Conservation (phyloP, 2,888 invertebrate species). For the Buathra laborator region DNA sequence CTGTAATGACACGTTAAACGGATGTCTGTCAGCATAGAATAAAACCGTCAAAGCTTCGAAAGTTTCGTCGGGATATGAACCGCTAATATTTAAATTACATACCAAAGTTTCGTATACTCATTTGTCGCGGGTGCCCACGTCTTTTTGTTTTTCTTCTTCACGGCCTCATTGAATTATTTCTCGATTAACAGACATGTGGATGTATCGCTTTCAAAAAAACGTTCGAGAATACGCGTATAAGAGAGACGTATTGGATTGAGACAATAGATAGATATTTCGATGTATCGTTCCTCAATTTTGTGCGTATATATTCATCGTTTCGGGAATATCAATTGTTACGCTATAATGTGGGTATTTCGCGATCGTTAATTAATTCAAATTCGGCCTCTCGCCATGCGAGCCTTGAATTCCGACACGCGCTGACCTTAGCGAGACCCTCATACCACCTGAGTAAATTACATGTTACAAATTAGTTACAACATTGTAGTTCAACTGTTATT, state of each 20-base stretch:
- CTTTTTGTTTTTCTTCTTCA: not conserved
- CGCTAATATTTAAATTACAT: constrained; percentile 44
- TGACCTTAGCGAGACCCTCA: constrained; percentile 5
- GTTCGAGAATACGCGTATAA: not conserved
- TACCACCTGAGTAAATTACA: not conserved
- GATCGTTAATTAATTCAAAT: constrained; percentile 12
- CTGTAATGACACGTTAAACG: constrained; percentile 42
- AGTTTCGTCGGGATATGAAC: constrained; percentile 41
- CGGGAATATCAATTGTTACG: constrained; percentile 1
- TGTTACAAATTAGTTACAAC: constrained; percentile 7
- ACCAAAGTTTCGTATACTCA: not conserved
- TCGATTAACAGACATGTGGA: constrained; percentile 11
- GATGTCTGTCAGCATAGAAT: constrained; percentile 37
- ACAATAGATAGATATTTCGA: not conserved
- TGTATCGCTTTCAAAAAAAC: constrained; percentile 17
- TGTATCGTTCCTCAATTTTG: not conserved
- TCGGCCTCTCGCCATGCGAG: not conserved
- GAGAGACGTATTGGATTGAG: not conserved
- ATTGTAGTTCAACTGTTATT: not conserved
- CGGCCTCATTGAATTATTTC: constrained; percentile 10
- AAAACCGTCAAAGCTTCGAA: constrained; percentile 36
- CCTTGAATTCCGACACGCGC: constrained; percentile 1
- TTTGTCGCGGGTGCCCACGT: constrained; percentile 57
- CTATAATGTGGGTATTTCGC: not conserved
- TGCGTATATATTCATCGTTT: constrained; percentile 11